Evolutionary conservation across 2,888 invertebrate species (phyloP).

Genomic region (Trileptium ribeirensis): DNA sequence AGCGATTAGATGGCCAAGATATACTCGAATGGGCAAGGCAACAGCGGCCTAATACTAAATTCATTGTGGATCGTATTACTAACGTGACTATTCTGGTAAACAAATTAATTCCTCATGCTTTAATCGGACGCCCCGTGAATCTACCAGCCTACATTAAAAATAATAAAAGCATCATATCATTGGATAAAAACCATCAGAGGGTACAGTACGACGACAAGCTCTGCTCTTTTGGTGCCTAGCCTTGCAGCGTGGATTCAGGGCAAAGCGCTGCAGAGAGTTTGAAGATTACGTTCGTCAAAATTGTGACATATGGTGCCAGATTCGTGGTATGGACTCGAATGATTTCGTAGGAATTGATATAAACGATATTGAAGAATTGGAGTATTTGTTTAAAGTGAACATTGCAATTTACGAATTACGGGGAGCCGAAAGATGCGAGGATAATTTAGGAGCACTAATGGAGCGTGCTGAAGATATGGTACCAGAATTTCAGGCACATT

Average conservation of each 20-base stretch:
- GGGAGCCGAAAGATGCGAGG: background rate
- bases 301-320: background rate
- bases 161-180: background rate
- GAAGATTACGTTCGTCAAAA: background rate
- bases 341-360: background rate
- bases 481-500: background rate
- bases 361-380: background rate
- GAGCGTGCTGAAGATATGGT: background rate
- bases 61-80: background rate
- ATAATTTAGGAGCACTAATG: background rate
- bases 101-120: background rate
- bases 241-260: background rate
- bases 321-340: background rate
- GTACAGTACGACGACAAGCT: background rate
- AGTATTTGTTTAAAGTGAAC: background rate
- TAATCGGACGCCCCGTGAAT: slow-evolving; percentile 5
- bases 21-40: background rate
- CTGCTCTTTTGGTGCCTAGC: slow-evolving; percentile 6
- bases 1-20: too few relatives aligned
- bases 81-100: background rate
- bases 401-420: background rate
- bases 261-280: background rate
- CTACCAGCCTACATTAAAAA: background rate
- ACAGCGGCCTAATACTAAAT: background rate
- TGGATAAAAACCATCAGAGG: background rate